Conservation (phyloP, 2,888 invertebrate genomes). For the Conus canariensis region DNA sequence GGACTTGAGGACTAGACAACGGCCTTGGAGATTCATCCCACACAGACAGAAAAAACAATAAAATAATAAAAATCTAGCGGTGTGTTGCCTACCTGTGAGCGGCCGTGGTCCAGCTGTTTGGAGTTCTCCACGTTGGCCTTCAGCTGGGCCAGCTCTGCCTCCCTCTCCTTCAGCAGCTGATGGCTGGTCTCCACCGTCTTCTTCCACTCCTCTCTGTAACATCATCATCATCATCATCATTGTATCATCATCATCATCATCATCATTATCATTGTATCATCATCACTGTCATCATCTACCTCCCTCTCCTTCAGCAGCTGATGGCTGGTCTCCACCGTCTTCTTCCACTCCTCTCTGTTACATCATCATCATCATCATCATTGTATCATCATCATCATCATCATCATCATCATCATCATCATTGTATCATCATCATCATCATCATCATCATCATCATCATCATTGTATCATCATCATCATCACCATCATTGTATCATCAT, state of each 20-base stretch:
- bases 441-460: neutral
- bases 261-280: neutral
- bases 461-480: conserved; percentile 1
- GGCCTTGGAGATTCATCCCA: no score
- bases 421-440: neutral
- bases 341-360: conserved; percentile 62
- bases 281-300: conserved; percentile 42
- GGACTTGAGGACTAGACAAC: no score
- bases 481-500: neutral
- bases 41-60: no score
- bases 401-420: conserved; percentile 47
- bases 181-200: conserved; percentile 56
- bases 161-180: conserved; percentile 52
- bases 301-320: conserved; percentile 54
- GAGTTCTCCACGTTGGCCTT: conserved; percentile 60
- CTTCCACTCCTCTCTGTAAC: conserved; percentile 61
- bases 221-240: neutral
- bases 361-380: neutral
- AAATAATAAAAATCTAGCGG: no score
- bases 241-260: conserved; percentile 46
- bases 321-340: conserved; percentile 55
- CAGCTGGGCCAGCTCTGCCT: conserved; percentile 60
- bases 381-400: conserved; percentile 45
- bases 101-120: conserved; percentile 55
- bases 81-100: conserved; percentile 50